phyloP scores from a whole-genome alignment of 2,888 invertebrate species.

The Caenorhabditis panamensis region DNA sequence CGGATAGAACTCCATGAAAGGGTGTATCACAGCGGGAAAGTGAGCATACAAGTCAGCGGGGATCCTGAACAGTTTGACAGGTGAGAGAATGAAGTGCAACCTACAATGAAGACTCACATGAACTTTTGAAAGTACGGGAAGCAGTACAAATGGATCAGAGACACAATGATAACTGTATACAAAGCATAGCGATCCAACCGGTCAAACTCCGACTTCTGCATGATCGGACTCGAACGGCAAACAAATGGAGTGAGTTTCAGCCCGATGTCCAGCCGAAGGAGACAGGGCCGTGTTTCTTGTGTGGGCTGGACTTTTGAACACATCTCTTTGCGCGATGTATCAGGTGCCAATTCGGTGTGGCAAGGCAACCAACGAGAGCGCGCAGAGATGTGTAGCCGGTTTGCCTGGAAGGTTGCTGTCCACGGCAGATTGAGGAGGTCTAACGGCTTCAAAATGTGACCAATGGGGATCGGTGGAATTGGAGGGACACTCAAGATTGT shows the following conservation, averaged over 20 bases:
- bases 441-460: no score
- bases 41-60: constrained; percentile 31
- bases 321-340: background rate
- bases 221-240: background rate
- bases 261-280: background rate
- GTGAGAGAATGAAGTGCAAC: no score
- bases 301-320: constrained; percentile 1
- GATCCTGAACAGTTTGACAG: no score
- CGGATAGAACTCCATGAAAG: constrained; percentile 13
- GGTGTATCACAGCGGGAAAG: constrained; percentile 20
- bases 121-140: background rate
- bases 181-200: background rate
- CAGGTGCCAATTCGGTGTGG: constrained; percentile 2
- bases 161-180: background rate
- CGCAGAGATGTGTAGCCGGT: background rate
- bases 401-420: background rate
- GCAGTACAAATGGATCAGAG: background rate
- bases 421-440: background rate
- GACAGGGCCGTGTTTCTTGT: background rate
- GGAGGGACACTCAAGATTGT: no score
- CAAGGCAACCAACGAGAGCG: no score
- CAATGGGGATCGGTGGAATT: no score
- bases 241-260: constrained; percentile 1
- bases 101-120: background rate
- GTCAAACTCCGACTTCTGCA: constrained; percentile 3